phyloP scores from a whole-genome alignment of 2,113 vertebrate species.

The Urocynchramus pylzowi region DNA sequence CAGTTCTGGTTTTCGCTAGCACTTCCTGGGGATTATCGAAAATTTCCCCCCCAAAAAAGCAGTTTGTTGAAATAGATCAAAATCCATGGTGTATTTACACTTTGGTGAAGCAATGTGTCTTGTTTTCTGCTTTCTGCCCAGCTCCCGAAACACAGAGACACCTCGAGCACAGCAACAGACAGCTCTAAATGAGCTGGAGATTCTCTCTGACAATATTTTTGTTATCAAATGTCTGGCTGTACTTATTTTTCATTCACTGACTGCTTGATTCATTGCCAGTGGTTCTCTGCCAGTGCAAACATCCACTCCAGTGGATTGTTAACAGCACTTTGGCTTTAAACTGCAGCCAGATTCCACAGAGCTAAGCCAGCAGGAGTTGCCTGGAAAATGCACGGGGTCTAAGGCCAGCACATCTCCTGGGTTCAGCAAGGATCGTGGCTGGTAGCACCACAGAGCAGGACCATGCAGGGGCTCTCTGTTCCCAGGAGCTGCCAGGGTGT shows the following conservation, averaged over 20 bases:
- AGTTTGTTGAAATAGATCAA: background rate
- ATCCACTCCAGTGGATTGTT: background rate
- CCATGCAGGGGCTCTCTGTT: background rate
- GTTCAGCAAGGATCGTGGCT: fast-evolving
- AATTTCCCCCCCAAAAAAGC: background rate
- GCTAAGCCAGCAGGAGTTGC: background rate
- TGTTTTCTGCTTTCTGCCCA: background rate
- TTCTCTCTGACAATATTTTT: constrained; percentile 28
- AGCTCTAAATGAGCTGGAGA: background rate
- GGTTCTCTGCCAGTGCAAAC: background rate
- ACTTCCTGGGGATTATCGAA: background rate
- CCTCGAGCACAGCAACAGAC: background rate
- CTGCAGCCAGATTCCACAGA: background rate
- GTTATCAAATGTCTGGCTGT: background rate
- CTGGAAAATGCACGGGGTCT: background rate
- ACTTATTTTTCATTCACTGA: constrained; percentile 12
- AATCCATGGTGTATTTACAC: background rate
- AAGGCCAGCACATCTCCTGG: background rate
- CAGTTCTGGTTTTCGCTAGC: background rate
- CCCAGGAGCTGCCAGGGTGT: background rate
- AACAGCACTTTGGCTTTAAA: background rate
- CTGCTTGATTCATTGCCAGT: constrained; percentile 6
- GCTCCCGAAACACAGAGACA: background rate
- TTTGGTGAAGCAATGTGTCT: background rate
- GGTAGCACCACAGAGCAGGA: background rate